Evolutionary conservation across 2,797 vertebrate species (phyloP).

Genomic region (Stomatorhinus walkeri): DNA sequence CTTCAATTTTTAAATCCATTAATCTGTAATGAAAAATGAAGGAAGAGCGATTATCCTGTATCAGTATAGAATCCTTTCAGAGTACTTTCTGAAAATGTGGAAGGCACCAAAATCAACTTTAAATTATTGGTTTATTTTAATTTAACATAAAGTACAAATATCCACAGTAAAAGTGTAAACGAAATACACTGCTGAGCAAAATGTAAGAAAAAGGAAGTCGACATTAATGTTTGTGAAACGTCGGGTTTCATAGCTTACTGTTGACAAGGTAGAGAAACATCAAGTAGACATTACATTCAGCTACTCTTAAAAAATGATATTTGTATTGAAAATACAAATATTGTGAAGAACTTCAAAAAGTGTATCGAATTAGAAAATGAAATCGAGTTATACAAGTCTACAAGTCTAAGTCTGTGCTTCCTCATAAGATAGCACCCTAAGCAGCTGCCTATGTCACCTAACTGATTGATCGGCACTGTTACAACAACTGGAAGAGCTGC

Average conservation of each 20-base stretch:
- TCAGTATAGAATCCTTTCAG: neutral
- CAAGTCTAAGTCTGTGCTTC: neutral
- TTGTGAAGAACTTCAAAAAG: neutral
- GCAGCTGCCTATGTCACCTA: neutral
- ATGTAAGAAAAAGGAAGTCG: neutral
- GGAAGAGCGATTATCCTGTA: neutral
- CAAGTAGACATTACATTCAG: neutral
- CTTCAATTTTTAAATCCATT: neutral
- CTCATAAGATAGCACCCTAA: neutral
- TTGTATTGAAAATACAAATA: neutral
- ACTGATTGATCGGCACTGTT: neutral
- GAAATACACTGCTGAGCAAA: neutral
- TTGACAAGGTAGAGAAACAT: neutral
- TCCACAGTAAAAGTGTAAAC: neutral
- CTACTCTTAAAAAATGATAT: neutral
- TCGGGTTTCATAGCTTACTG: neutral
- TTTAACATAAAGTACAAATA: conserved; percentile 1
- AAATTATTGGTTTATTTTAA: neutral
- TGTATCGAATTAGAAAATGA: neutral
- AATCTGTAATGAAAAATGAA: neutral
- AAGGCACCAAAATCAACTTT: neutral
- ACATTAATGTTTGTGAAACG: neutral
- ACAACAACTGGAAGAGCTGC: neutral
- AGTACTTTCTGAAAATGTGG: neutral
- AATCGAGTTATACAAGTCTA: neutral